Evolutionary conservation across 2,113 vertebrate genomes (phyloP), one percentile per base, ranked within the genome.

Genomic region (Malurus alboscapulatus): DNA sequence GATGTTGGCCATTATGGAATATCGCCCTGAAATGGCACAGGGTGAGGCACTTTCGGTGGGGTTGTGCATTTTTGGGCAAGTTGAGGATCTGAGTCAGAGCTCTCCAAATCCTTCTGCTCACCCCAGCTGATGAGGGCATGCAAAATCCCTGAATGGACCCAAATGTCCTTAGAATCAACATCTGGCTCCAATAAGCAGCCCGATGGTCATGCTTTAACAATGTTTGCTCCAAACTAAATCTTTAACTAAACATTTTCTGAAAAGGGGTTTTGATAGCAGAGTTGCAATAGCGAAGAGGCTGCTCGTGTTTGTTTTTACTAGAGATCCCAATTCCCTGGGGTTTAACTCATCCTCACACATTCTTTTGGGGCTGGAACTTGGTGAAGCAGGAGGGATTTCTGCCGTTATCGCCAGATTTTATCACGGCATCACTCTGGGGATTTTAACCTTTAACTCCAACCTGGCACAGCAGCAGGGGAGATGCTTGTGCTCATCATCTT

Each of bases 111-210:
- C 93, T 93, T 83, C 96, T 96, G 96, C 97, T 97, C 96, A 91
- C 77, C 88, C 90, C 92, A 97, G 97, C 97, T 97, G 96, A 97
- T 96, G 95, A 97, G 93, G 97, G 96, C 94, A 97, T 97, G 92
- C 94, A 97, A 96, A 97, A 98, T 97, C 97, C 97, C 98, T 98
- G 97, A 98, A 94, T 76, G 90, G 92, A 88, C 93, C 94, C 94
- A 97, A 97, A 91, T 85, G 97, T 97, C 97, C 95, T 92, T 57
- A 87, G 57, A 92, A 91, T 81, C 95, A 95, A 98, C 98, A 98
- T 98, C 98, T 98, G 98, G 97, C 98, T 98, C 97, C 95, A 97
- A 98, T 98, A 98, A 97, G 95, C 93, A 88, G 96, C 96, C 97
- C 89, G 36, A 67, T 88, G 96, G 95, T 96, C 95, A 93, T 76